These are phyloP conservation scores for Listronotus bonariensis DNA, from an alignment of 1,140 invertebrate species.

Conservation along the genomic window DNA sequence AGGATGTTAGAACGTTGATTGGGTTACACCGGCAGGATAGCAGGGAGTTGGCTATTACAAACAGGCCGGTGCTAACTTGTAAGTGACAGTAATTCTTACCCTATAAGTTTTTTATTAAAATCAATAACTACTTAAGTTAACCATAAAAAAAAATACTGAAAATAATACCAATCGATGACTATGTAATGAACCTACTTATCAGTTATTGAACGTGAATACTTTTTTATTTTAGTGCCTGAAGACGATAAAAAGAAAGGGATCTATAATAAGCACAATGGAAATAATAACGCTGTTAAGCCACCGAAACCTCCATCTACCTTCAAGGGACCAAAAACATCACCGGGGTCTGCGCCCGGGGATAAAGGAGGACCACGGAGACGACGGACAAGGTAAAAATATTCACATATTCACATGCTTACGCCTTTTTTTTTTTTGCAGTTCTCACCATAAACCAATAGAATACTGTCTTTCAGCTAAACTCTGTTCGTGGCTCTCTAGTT, in stretches of 20 bases:
- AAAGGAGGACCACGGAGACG: conserved; percentile 52
- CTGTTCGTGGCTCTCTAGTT: too few species aligned
- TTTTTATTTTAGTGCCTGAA: conserved; percentile 38
- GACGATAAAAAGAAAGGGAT: conserved; percentile 40
- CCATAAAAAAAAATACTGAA: too few species aligned
- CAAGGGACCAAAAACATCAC: conserved; percentile 37
- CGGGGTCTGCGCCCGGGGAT: conserved; percentile 39
- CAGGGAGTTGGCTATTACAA: conserved; percentile 80
- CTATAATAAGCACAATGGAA: conserved; percentile 37
- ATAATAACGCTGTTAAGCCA: conserved; percentile 27
- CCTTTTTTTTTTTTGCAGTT: too few species aligned
- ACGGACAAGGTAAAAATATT: conserved; percentile 48
- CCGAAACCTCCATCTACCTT: conserved; percentile 34
- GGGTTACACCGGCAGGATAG: conserved; percentile 87
- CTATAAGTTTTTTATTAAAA: too few species aligned
- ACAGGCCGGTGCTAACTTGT: conserved; percentile 68
- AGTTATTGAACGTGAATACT: neutral
- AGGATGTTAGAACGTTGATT: conserved; percentile 85
- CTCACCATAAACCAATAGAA: too few species aligned
- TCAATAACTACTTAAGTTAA: too few species aligned
- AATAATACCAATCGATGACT: too few species aligned
- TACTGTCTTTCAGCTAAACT: too few species aligned
- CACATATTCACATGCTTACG: too few species aligned
- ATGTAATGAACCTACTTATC: too few species aligned
- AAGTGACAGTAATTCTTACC: conserved; percentile 9